Percentiles rank a stretch among this genome's conserved stretches.
phyloP scores from a whole-genome alignment of 1,140 invertebrate species.

The Papilio helenus region DNA sequence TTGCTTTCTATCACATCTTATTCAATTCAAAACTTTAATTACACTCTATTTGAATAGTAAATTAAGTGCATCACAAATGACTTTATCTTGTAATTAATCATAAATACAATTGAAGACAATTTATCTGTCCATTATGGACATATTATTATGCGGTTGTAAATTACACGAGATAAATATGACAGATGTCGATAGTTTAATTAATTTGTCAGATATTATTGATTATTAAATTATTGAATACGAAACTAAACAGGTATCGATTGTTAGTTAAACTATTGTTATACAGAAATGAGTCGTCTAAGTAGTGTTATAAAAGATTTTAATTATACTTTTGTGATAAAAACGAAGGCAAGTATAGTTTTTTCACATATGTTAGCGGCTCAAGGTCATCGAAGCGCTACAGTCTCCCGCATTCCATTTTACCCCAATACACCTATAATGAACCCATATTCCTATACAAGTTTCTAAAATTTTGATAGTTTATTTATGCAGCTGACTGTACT shows the following conservation, averaged over 20 bases:
- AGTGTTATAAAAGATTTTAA: too few species aligned
- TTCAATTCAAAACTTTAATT: conserved; percentile 7
- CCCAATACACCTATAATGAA: too few species aligned
- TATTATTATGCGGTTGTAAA: neutral
- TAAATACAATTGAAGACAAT: conserved; percentile 2
- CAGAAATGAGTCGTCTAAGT: too few species aligned
- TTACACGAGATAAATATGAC: neutral
- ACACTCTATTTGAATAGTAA: conserved; percentile 3
- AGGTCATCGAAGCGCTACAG: too few species aligned
- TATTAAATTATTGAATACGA: neutral
- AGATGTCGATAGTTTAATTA: conserved; percentile 1
- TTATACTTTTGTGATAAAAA: too few species aligned
- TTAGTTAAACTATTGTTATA: too few species aligned
- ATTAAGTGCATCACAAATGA: neutral
- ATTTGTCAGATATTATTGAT: neutral
- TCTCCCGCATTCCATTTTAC: too few species aligned
- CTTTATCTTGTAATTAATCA: conserved; percentile 5
- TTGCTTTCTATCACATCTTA: neutral
- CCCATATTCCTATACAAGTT: too few species aligned
- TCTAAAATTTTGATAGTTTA: too few species aligned
- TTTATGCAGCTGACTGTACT: too few species aligned
- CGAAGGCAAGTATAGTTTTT: too few species aligned
- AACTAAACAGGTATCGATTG: neutral
- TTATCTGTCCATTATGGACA: neutral
- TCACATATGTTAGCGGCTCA: too few species aligned